A percentile compares a stretch with the other conserved stretches of the same genome.
Evolutionary conservation across 2,113 vertebrate genomes (phyloP).

Genomic region (Pachypanchax playfairii): DNA sequence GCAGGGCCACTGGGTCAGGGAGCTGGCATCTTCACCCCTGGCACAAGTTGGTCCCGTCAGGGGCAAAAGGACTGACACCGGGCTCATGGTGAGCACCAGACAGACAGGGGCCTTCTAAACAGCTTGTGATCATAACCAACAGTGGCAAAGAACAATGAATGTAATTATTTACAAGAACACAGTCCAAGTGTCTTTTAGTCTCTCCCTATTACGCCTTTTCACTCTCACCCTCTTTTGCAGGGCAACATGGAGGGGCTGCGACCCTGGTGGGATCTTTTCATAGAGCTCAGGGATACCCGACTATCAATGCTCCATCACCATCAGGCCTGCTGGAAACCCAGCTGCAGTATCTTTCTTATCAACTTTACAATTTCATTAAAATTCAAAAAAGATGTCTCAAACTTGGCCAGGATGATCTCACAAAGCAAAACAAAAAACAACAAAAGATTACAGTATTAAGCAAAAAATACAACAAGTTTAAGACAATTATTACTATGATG

Average conservation of each 20-base stretch:
- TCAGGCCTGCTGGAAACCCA: conserved; percentile 60
- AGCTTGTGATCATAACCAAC: conserved; percentile 83
- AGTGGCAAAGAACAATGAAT: conserved; percentile 79
- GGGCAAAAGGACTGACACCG: conserved; percentile 71
- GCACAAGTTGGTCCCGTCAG: conserved; percentile 76
- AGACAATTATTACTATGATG: conserved; percentile 61
- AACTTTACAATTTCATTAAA: conserved; percentile 37
- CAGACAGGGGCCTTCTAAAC: conserved; percentile 83
- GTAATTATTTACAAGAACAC: conserved; percentile 82
- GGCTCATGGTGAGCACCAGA: conserved; percentile 79
- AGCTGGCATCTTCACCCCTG: conserved; percentile 80
- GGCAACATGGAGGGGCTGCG: conserved; percentile 57
- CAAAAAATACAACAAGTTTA: conserved; percentile 21
- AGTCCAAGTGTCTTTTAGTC: conserved; percentile 78
- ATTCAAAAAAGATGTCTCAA: conserved; percentile 29
- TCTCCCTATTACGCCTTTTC: conserved; percentile 72
- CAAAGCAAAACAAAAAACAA: background rate
- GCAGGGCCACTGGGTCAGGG: conserved; percentile 72
- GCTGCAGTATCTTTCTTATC: conserved; percentile 57
- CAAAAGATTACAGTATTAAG: no score
- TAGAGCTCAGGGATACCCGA: conserved; percentile 53
- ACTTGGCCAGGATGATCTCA: conserved; percentile 8
- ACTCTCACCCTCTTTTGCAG: conserved; percentile 54
- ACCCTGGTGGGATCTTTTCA: conserved; percentile 59
- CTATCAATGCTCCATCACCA: conserved; percentile 58